These are phyloP conservation scores for Brenthis ino DNA, from an alignment of 2,888 invertebrate species.

Conservation along the genomic window DNA sequence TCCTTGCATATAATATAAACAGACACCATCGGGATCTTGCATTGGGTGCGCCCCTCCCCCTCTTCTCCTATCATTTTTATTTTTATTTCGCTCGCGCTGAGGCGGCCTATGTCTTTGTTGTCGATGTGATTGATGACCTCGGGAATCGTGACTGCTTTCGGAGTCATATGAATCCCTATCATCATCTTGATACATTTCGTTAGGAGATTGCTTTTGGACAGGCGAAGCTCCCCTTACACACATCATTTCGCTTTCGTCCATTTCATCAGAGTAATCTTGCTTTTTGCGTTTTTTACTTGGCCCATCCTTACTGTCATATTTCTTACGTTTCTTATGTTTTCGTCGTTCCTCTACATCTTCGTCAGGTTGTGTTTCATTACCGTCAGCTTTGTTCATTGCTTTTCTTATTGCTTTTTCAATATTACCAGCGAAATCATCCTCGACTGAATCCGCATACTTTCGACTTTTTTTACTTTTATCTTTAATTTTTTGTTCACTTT, in stretches of 20 bases:
- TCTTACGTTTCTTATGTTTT: slow-evolving; percentile 82
- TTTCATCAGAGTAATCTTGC: slow-evolving; percentile 80
- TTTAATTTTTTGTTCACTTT: slow-evolving; percentile 75
- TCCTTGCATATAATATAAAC: slow-evolving; percentile 93
- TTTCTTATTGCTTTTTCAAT: slow-evolving; percentile 90
- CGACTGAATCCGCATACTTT: slow-evolving; percentile 65
- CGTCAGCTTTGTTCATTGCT: slow-evolving; percentile 87
- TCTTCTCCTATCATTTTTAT: slow-evolving; percentile 78
- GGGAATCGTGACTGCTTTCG: slow-evolving; percentile 81
- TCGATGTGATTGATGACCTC: slow-evolving; percentile 74
- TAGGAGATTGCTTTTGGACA: slow-evolving; percentile 59
- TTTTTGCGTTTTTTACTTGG: slow-evolving; percentile 82
- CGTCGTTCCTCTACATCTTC: slow-evolving; percentile 77
- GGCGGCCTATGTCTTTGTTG: slow-evolving; percentile 66
- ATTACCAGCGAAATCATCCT: slow-evolving; percentile 90
- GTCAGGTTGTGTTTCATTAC: slow-evolving; percentile 65
- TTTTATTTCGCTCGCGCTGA: slow-evolving; percentile 77
- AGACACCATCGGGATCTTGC: slow-evolving; percentile 88
- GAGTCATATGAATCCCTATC: slow-evolving; percentile 80
- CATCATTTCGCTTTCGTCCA: slow-evolving; percentile 91
- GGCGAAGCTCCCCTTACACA: slow-evolving; percentile 91
- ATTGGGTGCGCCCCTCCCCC: slow-evolving; percentile 74
- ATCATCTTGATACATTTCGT: slow-evolving; percentile 72
- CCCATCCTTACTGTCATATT: slow-evolving; percentile 81
- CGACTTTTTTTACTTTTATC: slow-evolving; percentile 78